Conservation (phyloP, 1,140 invertebrate species). For the Cephus cinctus region DNA sequence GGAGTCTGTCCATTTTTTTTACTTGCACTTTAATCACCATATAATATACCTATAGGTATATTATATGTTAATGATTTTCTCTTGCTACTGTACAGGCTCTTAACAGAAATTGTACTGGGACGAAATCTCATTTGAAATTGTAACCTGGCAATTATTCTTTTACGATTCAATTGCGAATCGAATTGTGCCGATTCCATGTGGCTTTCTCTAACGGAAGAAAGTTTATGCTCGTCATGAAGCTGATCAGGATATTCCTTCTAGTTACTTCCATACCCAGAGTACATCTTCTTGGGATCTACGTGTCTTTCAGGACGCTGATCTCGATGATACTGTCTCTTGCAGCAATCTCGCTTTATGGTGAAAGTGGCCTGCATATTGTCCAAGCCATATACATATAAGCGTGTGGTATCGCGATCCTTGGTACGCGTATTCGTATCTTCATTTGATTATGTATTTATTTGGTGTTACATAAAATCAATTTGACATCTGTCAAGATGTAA, state of each 20-base stretch:
- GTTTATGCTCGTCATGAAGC: not conserved
- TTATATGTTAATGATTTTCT: not conserved
- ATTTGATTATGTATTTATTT: not conserved
- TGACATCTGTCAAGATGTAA: not conserved
- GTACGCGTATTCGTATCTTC: not conserved
- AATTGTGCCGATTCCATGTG: not conserved
- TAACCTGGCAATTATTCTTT: no score
- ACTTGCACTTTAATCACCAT: conserved; percentile 20
- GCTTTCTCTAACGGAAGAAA: not conserved
- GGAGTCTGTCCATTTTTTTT: conserved; percentile 20
- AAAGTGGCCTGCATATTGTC: conserved; percentile 13
- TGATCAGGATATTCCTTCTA: conserved; percentile 1
- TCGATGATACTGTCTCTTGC: conserved; percentile 11
- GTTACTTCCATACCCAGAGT: not conserved
- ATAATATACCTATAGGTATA: not conserved
- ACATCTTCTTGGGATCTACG: conserved; percentile 1
- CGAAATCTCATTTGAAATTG: no score
- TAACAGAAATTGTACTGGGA: no score
- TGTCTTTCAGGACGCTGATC: no score
- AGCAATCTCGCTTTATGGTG: conserved; percentile 8
- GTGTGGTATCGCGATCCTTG: no score
- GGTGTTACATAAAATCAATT: not conserved
- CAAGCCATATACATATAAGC: no score
- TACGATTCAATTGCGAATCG: no score
- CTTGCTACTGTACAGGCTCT: no score